Evolutionary conservation across 2,113 vertebrate genomes (phyloP).

Genomic region (Labrus mixtus): DNA sequence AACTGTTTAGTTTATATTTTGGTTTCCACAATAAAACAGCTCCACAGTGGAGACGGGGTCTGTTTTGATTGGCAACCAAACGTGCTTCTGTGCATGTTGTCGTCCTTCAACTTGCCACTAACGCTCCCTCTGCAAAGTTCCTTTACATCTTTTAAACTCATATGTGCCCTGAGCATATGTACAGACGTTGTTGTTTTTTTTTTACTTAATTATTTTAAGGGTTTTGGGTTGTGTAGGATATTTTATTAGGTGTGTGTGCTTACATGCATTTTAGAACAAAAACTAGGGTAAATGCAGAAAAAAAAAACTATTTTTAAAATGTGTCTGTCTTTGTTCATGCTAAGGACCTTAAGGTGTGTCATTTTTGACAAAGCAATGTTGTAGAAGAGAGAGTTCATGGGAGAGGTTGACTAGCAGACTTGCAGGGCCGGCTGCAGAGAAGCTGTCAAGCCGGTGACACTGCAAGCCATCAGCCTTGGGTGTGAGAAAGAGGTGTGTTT

Average conservation of each 20-base stretch:
- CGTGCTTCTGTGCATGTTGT: background rate
- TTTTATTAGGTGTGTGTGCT: background rate
- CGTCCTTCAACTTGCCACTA: background rate
- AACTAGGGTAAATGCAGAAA: background rate
- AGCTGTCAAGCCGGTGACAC: conserved; percentile 83
- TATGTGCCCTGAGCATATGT: background rate
- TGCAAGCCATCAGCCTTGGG: conserved; percentile 68
- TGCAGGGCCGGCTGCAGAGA: conserved; percentile 60
- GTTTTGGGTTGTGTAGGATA: too few relatives aligned
- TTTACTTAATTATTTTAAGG: too few relatives aligned
- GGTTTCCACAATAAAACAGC: background rate
- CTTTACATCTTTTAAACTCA: background rate
- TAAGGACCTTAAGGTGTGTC: background rate
- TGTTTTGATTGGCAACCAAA: conserved; percentile 21
- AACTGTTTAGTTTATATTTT: background rate
- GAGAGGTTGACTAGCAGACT: conserved; percentile 58
- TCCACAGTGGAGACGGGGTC: background rate
- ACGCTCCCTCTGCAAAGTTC: conserved; percentile 8
- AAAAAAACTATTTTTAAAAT: background rate
- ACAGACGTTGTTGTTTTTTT: too few relatives aligned
- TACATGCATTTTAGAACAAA: background rate
- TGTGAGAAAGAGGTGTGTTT: conserved; percentile 69
- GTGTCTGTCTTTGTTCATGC: background rate
- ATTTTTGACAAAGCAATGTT: conserved; percentile 7
- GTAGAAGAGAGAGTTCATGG: conserved; percentile 36